A percentile compares a stretch with the other conserved stretches of the same genome.
Evolutionary conservation across 2,113 vertebrate species (phyloP).

Genomic region (Oreochromis tanganicae): DNA sequence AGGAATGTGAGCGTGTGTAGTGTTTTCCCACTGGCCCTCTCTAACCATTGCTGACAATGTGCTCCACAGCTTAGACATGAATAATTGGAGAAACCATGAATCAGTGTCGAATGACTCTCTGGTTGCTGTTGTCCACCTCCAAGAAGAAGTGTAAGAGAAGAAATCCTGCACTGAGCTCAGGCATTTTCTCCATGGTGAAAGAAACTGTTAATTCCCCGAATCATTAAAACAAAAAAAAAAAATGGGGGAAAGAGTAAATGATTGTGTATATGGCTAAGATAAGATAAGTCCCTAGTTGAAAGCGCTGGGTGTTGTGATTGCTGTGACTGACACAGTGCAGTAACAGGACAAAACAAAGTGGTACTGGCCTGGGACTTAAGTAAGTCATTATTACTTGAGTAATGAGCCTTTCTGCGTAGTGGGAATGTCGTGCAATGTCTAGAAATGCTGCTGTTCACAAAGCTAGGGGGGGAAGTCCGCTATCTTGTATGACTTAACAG

Average conservation of each 20-base stretch:
- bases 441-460: slow-evolving; percentile 2
- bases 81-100: slow-evolving; percentile 52
- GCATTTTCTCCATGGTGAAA: slow-evolving; percentile 10
- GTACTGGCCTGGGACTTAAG: slow-evolving; percentile 8
- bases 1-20: slow-evolving; percentile 64
- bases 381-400: slow-evolving; percentile 43
- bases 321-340: slow-evolving; percentile 51
- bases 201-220: slow-evolving; percentile 10
- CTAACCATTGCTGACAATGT: slow-evolving; percentile 43
- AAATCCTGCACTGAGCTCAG: not conserved
- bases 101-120: slow-evolving; percentile 42
- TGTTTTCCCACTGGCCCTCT: slow-evolving; percentile 52
- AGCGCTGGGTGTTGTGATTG: slow-evolving; percentile 28
- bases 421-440: slow-evolving; percentile 19
- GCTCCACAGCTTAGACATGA: slow-evolving; percentile 32
- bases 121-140: slow-evolving; percentile 19
- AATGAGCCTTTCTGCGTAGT: slow-evolving; percentile 36
- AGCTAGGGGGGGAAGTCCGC: slow-evolving; percentile 17
- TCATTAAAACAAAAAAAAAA: slow-evolving; percentile 37
- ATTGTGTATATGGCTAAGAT: slow-evolving; percentile 25
- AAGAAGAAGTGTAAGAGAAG: not conserved
- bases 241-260: slow-evolving; percentile 34
- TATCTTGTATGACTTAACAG: slow-evolving; percentile 63
- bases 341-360: slow-evolving; percentile 41
- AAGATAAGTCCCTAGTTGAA: slow-evolving; percentile 46